phyloP scores from a whole-genome alignment of 2,113 vertebrate genomes.

The Oreochromis niloticus region DNA sequence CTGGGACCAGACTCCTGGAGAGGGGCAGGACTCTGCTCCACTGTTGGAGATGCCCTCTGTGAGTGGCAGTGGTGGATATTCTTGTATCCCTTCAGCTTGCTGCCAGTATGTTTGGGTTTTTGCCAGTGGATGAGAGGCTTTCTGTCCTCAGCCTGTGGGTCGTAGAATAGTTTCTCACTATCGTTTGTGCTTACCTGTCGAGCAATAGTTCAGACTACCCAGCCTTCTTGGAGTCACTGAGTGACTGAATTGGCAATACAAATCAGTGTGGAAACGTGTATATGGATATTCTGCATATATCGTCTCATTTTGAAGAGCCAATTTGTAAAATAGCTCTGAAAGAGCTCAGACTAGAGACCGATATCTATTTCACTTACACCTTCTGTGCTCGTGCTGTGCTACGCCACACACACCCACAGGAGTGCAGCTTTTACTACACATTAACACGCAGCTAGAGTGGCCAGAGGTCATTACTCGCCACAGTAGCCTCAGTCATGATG shows the following conservation, averaged over 20 bases:
- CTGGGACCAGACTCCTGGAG: neutral
- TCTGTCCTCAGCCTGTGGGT: neutral
- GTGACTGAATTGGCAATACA: neutral
- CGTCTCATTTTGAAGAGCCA: neutral
- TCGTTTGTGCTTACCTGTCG: neutral
- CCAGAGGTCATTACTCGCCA: neutral
- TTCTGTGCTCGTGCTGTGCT: neutral
- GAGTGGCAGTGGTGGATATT: neutral
- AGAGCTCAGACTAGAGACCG: neutral
- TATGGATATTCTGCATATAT: neutral
- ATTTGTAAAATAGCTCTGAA: neutral
- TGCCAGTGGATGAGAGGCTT: neutral
- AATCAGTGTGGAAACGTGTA: neutral
- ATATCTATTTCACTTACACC: neutral
- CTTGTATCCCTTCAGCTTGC: neutral
- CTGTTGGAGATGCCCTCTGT: neutral
- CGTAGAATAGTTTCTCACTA: neutral
- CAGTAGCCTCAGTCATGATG: neutral
- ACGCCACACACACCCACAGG: neutral
- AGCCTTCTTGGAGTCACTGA: neutral
- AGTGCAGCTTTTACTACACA: neutral
- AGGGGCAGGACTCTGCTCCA: neutral
- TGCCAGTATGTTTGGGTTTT: neutral
- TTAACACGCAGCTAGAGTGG: neutral
- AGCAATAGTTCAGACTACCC: neutral